Evolutionary conservation across 2,888 invertebrate genomes (phyloP).

Genomic region (Lepidochrysops patricia): DNA sequence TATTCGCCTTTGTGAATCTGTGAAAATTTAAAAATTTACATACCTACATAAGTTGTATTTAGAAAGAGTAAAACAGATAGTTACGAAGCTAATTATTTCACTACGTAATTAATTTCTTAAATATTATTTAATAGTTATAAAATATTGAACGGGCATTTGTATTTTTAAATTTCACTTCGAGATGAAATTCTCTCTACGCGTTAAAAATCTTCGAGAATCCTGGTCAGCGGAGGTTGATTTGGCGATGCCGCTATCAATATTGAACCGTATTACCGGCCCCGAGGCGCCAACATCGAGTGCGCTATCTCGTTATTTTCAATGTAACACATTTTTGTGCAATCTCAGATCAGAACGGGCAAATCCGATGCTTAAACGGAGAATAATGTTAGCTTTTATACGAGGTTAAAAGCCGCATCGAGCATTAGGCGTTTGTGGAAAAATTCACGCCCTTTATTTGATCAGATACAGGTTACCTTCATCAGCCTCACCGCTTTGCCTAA

Average conservation of each 20-base stretch:
- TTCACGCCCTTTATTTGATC: slow-evolving; percentile 5
- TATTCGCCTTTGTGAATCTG: no score
- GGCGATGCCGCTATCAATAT: slow-evolving; percentile 10
- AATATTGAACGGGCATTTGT: not conserved
- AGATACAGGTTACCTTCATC: slow-evolving; percentile 10
- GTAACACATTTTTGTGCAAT: slow-evolving; percentile 45
- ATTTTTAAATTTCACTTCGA: slow-evolving; percentile 21
- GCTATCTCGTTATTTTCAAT: slow-evolving; percentile 30
- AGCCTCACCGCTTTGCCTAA: not conserved
- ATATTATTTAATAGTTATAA: not conserved
- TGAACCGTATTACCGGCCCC: slow-evolving; percentile 18
- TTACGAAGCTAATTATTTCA: no score
- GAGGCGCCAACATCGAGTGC: slow-evolving; percentile 23
- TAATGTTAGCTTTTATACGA: slow-evolving; percentile 39
- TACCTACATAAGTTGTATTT: no score
- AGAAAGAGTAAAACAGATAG: no score
- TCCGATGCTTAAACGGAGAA: slow-evolving; percentile 39
- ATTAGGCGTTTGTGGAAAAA: slow-evolving; percentile 24
- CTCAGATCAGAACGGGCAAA: slow-evolving; percentile 43
- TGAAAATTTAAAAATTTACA: no score
- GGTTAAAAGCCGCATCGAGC: slow-evolving; percentile 35
- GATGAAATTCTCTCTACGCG: slow-evolving; percentile 26
- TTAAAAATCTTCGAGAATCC: slow-evolving; percentile 23
- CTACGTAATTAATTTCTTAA: no score
- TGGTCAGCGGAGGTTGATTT: slow-evolving; percentile 1